phyloP scores from a whole-genome alignment of 2,113 vertebrate species.

The Rhinoderma darwinii region DNA sequence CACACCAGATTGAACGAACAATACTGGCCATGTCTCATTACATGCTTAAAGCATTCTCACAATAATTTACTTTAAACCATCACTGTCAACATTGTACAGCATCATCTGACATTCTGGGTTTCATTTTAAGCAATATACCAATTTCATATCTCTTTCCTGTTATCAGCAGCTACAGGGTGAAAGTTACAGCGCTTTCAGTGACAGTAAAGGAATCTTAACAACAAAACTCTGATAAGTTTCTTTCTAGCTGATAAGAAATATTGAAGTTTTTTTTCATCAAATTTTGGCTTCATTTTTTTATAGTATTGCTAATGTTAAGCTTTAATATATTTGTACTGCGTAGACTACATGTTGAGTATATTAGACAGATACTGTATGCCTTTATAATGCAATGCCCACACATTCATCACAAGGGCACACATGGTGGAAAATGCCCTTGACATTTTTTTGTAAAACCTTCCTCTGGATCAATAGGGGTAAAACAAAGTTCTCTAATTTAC shows the following conservation, averaged over 20 bases:
- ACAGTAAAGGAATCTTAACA: constrained; percentile 25
- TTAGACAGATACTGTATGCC: no score
- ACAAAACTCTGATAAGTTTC: constrained; percentile 20
- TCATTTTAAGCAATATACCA: constrained; percentile 39
- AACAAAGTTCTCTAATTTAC: no score
- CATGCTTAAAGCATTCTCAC: neutral
- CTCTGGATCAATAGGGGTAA: no score
- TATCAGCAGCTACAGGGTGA: neutral
- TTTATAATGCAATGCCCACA: no score
- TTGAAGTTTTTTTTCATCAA: constrained; percentile 1
- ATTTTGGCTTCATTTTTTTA: neutral
- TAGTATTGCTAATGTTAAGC: neutral
- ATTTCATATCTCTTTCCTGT: constrained; percentile 12
- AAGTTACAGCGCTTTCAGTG: neutral
- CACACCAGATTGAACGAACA: neutral
- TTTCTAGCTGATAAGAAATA: constrained; percentile 33
- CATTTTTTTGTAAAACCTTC: no score
- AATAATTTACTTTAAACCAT: constrained; percentile 21
- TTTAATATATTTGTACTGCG: neutral
- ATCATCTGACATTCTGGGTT: neutral
- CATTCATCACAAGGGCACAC: no score
- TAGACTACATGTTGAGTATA: no score
- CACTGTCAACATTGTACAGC: constrained; percentile 1
- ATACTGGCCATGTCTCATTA: constrained; percentile 2
- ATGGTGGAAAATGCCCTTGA: no score